Percentiles rank a stretch among this genome's conserved stretches.
phyloP scores from a whole-genome alignment of 2,888 invertebrate genomes.

The Cryptus armator region DNA sequence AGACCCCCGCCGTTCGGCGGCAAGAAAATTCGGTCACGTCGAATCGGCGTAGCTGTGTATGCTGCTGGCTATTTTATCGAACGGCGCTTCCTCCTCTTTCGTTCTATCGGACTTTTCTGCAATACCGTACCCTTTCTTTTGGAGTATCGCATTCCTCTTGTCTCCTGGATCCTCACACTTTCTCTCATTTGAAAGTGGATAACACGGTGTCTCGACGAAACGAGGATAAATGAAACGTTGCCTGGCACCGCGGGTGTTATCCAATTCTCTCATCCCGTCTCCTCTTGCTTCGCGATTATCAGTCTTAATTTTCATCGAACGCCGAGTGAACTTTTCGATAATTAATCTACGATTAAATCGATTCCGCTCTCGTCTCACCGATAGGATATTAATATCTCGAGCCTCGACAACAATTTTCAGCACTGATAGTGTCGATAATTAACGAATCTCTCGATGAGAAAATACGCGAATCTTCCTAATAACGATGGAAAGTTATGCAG shows the following conservation, averaged over 20 bases:
- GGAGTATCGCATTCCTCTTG: conserved; percentile 2
- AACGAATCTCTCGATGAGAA: background rate
- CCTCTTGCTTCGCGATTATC: conserved; percentile 36
- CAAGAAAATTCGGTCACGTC: conserved; percentile 39
- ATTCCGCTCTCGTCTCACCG: background rate
- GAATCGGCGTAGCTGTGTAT: conserved; percentile 26
- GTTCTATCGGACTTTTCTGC: conserved; percentile 23
- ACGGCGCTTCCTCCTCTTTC: conserved; percentile 41
- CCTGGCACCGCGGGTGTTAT: conserved; percentile 32
- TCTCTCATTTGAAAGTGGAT: conserved; percentile 18
- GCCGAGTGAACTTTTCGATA: conserved; percentile 16
- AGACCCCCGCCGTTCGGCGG: background rate
- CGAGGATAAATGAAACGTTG: conserved; percentile 55
- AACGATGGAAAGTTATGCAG: background rate
- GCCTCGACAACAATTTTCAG: background rate
- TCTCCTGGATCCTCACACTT: conserved; percentile 8
- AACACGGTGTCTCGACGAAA: conserved; percentile 49
- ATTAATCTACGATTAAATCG: background rate
- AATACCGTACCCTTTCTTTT: conserved; percentile 17
- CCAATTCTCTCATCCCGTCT: conserved; percentile 22
- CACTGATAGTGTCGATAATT: background rate
- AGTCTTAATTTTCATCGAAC: conserved; percentile 52
- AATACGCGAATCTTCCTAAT: background rate
- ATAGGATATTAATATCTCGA: background rate
- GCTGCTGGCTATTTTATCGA: conserved; percentile 52